Evolutionary conservation across 53 echinoderm and acorn worm genomes (phyloP), one percentile per base, ranked within the genome.

Genomic region (Mesocentrotus franciscanus): DNA sequence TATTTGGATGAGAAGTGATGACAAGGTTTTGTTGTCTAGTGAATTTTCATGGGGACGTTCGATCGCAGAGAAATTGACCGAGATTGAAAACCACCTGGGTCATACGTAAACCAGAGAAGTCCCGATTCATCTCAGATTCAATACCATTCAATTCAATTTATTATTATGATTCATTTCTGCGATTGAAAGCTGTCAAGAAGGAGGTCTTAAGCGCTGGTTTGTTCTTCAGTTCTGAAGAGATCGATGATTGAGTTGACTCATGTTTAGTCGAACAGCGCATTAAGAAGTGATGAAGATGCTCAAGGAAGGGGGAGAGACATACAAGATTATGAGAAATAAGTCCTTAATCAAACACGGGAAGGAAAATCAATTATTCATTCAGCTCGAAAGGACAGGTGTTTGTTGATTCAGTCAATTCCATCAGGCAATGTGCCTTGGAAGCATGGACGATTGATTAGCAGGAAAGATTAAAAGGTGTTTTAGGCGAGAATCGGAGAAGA

Each of bases 401-500:
- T 58, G 87, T 87, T 87, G 87, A 29, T 87, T 87, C 26, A 87
- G 57, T 58, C 58, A n/a, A 87, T 87, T 58, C 87, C 87, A 58
- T 87, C 87, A 87, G 58, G 87, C 87, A 57, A 3, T 58, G 87
- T 15, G 14, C 58, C 8, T 85, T 55, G 22, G 75, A 29, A 75
- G 75, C 55, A 84, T 58, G 87, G 87, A 87, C 87, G 87, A 87
- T 87, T 87, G 87, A 87, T 87, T 85, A 85, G 85, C 85, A 85
- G 49, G 24, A 85, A 85, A 85, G 85, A 85, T 85, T 85, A 22
- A 49, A 85, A 49, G 87, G 87, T 87, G 87, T 87, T 87, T 22
- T 27, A 85, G 56, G 56, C 10, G 56, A 85, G 85, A 56, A 55
- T 85, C 26, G 56, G 8, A 22, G 85, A 26, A 29, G 87, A 58